Evolutionary conservation across 2,797 vertebrate genomes (phyloP), one percentile per base, ranked within the genome.

Genomic region (Bradypodion ventrale): DNA sequence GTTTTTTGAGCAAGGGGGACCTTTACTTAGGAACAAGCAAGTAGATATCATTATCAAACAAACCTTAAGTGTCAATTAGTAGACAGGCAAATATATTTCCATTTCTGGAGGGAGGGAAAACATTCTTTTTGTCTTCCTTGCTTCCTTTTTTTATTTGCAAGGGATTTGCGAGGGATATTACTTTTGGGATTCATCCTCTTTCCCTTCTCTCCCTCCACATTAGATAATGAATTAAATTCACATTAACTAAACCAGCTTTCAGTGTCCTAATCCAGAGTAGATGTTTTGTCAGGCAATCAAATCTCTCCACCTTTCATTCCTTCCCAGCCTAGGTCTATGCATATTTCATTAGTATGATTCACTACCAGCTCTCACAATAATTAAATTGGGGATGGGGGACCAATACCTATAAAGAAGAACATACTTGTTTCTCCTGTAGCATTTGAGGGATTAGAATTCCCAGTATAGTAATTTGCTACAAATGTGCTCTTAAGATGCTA

Each of bases 401-500:
- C 70, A 80, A 56, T 75, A 84, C 90, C 69, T 76, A 80, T 72
- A 81, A 78, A 74, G 78, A 87, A 89, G 90, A 69, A 76, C 15
- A 68, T 74, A 79, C 69, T 82, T 82, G 75, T 87, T 49, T 79
- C 65, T 88, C 89, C 88, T 87, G 85, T 74, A 83, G 4, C 0
- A 75, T 78, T 91, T 74, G 74, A 16, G 63, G 90, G 84, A 85
- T 88, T 88, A 90, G 89, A 90, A 89, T 91, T 93, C 93, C 90
- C 90, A 86, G 70, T 80, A 83, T 63, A 92, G 88, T 75, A 0
- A 0, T 89, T 92, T 76, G 6, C 80, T 86, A 76, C 85, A 90
- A 91, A 90, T 90, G 77, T 87, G 80, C 60, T 91, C 84, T 92
- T 88, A 92, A 93, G 84, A 85, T 85, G 80, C 89, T 89, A 32